Base-by-base conservation (phyloP, 2,113 vertebrate species). In the Hippopotamus amphibius region DNA sequence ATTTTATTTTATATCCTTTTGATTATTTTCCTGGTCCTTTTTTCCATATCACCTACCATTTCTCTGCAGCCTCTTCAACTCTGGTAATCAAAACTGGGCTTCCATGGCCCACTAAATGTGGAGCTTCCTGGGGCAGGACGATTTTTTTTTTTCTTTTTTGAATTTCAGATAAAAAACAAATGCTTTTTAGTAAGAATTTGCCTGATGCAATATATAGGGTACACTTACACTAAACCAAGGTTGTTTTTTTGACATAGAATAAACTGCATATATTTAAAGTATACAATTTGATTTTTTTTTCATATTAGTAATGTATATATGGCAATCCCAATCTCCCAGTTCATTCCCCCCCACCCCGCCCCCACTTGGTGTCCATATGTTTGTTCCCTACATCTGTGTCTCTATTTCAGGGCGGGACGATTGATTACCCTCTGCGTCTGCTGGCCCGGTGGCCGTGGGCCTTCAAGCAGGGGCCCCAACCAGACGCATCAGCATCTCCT, bases 381-480 rank as follows among this genome's bases (percentile, higher is more conserved):
- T 37, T 37, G 37, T 37, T 37, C 37, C 37, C 37, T 37, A 37
- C 37, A 37, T 37, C 37, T 37, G 37, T 37, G 37, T 37, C 37
- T 37, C 37, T 37, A 37, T 37, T 37, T 37, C 37, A 37, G 37
- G 37, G 37, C 37, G 2, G 37, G 26, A 10, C 0, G 30, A 6
- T 4, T 5, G 50, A 9, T 5, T 1, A n/a, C 1, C 24, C 24
- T 15, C n/a, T 26, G 57, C 17, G 1, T 41, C 46, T 22, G 53
- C 21, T 6, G 9, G n/a, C 71, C 0, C 0, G 2, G 9, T 0
- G 7, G 41, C 57, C 3, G 0, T 1, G 14, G 7, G 37, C 26
- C 66, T 48, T 77, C 30, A 53, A 77, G 26, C 2, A 41, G 2
- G 33, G 61, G 22, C 28, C 55, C 53, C 30, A 5, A 8, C 8